Conservation (phyloP, 2,113 vertebrate species). For the Eubucco bourcierii region DNA sequence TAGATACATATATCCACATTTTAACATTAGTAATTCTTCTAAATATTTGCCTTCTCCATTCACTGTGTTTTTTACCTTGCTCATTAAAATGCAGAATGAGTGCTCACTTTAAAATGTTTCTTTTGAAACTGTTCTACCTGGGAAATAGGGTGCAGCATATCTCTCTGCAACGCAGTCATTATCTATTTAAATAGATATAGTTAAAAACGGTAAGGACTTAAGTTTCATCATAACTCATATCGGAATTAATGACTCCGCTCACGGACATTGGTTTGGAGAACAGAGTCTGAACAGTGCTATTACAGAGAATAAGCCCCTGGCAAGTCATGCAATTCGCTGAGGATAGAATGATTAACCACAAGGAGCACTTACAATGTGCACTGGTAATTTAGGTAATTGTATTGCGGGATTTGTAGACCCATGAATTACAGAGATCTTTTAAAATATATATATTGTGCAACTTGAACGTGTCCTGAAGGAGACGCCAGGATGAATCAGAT, state of each 20-base stretch:
- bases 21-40: neutral
- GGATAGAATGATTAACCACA: conserved; percentile 71
- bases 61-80: neutral
- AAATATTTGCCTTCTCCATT: neutral
- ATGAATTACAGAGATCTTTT: conserved; percentile 81
- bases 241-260: neutral
- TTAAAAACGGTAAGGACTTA: neutral
- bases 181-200: neutral
- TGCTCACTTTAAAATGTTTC: neutral
- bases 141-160: neutral
- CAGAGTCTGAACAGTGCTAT: conserved; percentile 6
- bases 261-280: neutral
- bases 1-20: neutral
- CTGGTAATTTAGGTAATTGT: conserved; percentile 83
- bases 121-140: neutral
- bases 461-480: conserved; percentile 80
- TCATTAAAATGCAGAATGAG: neutral
- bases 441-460: conserved; percentile 72
- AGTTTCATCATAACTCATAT: neutral
- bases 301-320: conserved; percentile 37
- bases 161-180: neutral
- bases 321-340: conserved; percentile 61
- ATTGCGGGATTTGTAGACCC: conserved; percentile 76
- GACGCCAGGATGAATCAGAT: conserved; percentile 74
- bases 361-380: conserved; percentile 72